Base-by-base conservation (phyloP, 2,113 vertebrate species). In the Rousettus leschenaultii region DNA sequence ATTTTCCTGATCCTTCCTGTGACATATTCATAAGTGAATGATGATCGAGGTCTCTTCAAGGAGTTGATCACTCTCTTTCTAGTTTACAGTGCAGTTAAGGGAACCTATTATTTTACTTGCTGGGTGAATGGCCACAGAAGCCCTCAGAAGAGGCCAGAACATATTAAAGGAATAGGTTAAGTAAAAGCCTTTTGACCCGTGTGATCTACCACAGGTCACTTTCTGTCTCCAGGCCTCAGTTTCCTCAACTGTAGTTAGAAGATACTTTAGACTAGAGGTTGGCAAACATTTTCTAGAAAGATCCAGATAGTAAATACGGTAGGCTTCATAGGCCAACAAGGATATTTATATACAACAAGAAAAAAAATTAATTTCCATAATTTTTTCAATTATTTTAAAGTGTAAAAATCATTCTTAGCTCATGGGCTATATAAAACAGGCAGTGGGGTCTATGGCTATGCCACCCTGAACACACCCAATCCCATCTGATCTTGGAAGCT, bases 361-460 rank as follows among this genome's bases (percentile, higher is more conserved):
- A 86, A 77, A 11, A 87, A 75, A 91, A 30, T 9, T 28, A 21
- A 89, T 26, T 48, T 70, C 33, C 48, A 74, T 38, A 30, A 13
- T 30, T 80, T 88, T 86, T 78, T 13, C 74, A 86, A 82, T 59
- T 45, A 53, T 35, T 92, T 89, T 51, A 66, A 95, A 94, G 75
- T 19, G 8, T 33, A 55, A 68, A 89, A 88, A 63, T 5, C n/a
- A 43, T 19, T 53, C 53, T 94, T 40, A 30, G 16, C 8, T 53
- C 40, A 6, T 22, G 15, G 24, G 30, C 30, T 18, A 0, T 35
- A 53, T 3, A 22, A 73, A 88, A 48, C 19, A 73, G 65, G 35
- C 43, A 22, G 48, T 1, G 0, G 8, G 18, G 51, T 51, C 51
- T 51, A 51, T 5, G 15, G 51, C 51, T 15, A 51, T 51, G 51